A percentile compares a stretch with the other conserved stretches of the same genome.
phyloP scores from a whole-genome alignment of 2,113 vertebrate species.

The Rousettus leschenaultii region DNA sequence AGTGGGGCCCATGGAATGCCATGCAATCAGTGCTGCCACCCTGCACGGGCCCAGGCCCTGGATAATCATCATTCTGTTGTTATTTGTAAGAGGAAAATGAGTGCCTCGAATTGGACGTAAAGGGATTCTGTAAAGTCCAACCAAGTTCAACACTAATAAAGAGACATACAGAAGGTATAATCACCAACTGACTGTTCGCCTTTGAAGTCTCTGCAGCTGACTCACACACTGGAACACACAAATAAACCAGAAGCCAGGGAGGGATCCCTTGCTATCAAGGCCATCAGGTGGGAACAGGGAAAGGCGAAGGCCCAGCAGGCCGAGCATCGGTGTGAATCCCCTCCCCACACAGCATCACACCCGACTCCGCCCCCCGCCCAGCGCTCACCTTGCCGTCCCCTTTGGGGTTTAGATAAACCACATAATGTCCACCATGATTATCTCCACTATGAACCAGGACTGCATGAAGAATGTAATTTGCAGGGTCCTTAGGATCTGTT shows the following conservation, averaged over 20 bases:
- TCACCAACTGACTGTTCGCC: background rate
- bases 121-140: background rate
- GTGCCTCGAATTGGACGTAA: accelerated
- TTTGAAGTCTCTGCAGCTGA: background rate
- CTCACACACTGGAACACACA: accelerated
- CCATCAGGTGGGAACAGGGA: accelerated
- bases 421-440: constrained; percentile 99
- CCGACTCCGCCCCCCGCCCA: background rate
- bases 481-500: constrained; percentile 96
- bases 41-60: accelerated
- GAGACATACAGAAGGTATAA: accelerated
- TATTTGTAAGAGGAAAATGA: accelerated
- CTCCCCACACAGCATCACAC: accelerated
- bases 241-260: background rate
- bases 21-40: accelerated
- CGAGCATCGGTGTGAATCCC: accelerated
- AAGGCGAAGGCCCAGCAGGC: accelerated
- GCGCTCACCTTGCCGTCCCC: constrained; percentile 97
- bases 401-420: constrained; percentile 99
- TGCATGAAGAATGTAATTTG: constrained; percentile 98
- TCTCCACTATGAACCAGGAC: constrained; percentile 98
- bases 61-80: accelerated
- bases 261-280: accelerated
- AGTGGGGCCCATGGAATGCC: accelerated
- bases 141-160: accelerated